phyloP scores from a whole-genome alignment of 2,113 vertebrate species.

The Emydocephalus ijimae region DNA sequence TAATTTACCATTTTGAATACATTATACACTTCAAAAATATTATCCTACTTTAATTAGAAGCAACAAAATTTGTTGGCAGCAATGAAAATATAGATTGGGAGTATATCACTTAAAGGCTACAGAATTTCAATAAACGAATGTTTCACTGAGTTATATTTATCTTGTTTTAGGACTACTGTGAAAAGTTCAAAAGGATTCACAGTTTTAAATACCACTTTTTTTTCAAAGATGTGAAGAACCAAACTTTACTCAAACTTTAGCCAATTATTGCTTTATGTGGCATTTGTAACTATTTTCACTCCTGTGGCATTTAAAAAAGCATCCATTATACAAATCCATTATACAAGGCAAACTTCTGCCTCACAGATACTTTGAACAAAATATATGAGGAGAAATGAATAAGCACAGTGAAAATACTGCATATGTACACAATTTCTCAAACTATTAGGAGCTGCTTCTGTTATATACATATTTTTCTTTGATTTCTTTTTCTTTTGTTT shows the following conservation, averaged over 20 bases:
- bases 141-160: background rate
- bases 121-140: background rate
- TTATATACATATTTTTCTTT: background rate
- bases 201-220: conserved; percentile 12
- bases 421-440: conserved; percentile 16
- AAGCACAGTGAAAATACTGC: conserved; percentile 25
- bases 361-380: conserved; percentile 14
- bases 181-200: background rate
- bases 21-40: conserved; percentile 36
- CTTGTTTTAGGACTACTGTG: background rate
- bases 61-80: background rate
- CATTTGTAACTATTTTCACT: conserved; percentile 21
- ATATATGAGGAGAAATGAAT: conserved; percentile 11
- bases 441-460: background rate
- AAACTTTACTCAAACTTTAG: background rate
- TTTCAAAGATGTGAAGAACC: conserved; percentile 21
- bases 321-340: background rate
- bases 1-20: conserved; percentile 19
- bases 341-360: conserved; percentile 33
- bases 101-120: background rate
- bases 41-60: background rate
- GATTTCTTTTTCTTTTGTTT: background rate
- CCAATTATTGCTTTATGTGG: conserved; percentile 20
- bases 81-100: conserved; percentile 9
- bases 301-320: background rate